Evolutionary conservation across 2,888 invertebrate species (phyloP), one percentile per base, ranked within the genome.

Genomic region (Diplazon laetatorius): DNA sequence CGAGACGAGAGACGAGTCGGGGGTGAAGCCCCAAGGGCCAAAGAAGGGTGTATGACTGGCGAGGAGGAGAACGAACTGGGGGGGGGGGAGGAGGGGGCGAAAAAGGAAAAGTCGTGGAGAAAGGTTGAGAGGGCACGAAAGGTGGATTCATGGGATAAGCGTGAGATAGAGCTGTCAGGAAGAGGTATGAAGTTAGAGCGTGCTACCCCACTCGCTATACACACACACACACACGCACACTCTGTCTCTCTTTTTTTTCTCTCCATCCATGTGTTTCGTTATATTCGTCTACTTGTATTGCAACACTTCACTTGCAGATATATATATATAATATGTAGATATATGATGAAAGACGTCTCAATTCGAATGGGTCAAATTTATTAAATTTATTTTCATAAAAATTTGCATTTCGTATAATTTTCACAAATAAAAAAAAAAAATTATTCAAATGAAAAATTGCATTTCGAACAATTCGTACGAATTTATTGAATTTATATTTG

Each of bases 161-260:
- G 86, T 80, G 78, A 88, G 88, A 90, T 90, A 86, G 87, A 89
- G 85, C 87, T 89, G 89, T 89, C 89, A 84, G 76, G 84, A 89
- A 88, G 88, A 89, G 82, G 85, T 84, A 90, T 89, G 86, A 86
- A 85, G 83, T 75, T 81, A 81, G 85, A 86, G 85, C 87, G 87
- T 87, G 86, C 85, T 73, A 68, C 55, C 25, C 46, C n/a, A 37
- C 52, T 50, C 37, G 52, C 9, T 50, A 68, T 63, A 59, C 52
- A 22, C 59, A n/a, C n/a, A n/a, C n/a, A n/a, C n/a, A n/a, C n/a
- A n/a, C n/a, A n/a, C n/a, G n/a, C n/a, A n/a, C n/a, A n/a, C n/a
- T n/a, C n/a, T n/a, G n/a, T n/a, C n/a, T n/a, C n/a, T n/a, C n/a
- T n/a, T n/a, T n/a, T n/a, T n/a, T n/a, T n/a, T n/a, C n/a, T n/a